Base-by-base conservation (phyloP, 1,140 invertebrate species). In the Atta colombica region DNA sequence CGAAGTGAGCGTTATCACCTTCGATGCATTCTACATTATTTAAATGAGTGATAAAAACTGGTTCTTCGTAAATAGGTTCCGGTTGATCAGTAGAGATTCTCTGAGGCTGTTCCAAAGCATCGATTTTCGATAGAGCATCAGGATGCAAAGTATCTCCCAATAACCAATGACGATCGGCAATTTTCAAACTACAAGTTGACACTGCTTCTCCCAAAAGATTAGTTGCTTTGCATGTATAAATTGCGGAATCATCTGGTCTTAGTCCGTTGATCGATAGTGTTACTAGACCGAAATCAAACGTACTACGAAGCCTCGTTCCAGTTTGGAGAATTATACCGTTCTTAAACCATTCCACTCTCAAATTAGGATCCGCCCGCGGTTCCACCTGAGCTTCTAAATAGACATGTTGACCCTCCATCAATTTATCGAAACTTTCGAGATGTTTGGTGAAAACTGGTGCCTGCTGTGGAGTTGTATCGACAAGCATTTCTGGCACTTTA, bases 311-410 rank as follows among this genome's bases (percentile, higher is more conserved):
- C 88, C 98, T 96, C 14, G 98, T 97, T 91, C 98, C 98, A 74
- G 97, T 98, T 78, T 97, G 97, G 18, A 99, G 94, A 16, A 97
- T 96, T n/a, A 98, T 95, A 39, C 98, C 98, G 94, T 99, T 99
- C 93, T 99, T 99, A 94, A 98, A 99, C 98, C 98, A 99, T 94
- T 98, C 98, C 51, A 98, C 97, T 74, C 97, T 96, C 5, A 99
- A 96, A 92, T 99, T 98, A 0, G 99, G 99, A 96, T 99, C 99
- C 58, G 98, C 98, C 92, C 99, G 96, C n/a, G 99, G 99, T 93
- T 99, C 98, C 5, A 99, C 98, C 95, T 99, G 98, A 85, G 98
- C 99, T 95, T 99, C 99, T 87, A 99, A 96, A 91, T 98, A 97
- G 3, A 99, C 97, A 93, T 98, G 98, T 94, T 99, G 97, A 61